Evolutionary conservation across 2,113 vertebrate genomes (phyloP), one percentile per base, ranked within the genome.

Genomic region (Stomatorhinus ivindoensis): DNA sequence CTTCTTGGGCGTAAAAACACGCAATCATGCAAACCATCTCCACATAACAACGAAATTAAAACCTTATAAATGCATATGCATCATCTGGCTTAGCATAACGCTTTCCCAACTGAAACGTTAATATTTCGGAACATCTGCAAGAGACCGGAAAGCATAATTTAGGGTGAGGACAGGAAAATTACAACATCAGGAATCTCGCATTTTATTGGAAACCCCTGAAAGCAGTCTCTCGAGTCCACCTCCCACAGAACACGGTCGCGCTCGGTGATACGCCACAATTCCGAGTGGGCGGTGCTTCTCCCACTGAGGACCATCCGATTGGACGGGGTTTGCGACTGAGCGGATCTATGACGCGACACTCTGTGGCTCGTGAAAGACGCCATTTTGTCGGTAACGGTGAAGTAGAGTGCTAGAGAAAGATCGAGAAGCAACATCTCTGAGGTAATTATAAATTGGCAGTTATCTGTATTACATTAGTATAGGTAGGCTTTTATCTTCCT

Each of bases 341-440:
- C 88, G 89, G 84, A 87, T 89, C 61, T 51, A 90, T 92, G 92
- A 90, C 93, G 92, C 93, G 92, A 92, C 89, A 53, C 89, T 89
- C 82, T 91, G 89, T 88, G 89, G 87, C 85, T 89, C 89, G 91
- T 91, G 90, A 93, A 92, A 90, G 92, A 92, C 94, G 93, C 94
- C 94, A 94, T 94, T 95, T 95, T 94, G 90, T 93, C 92, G 92
- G 92, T 89, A 93, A 93, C 91, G 92, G 92, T 91, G 90, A 90
- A 61, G 89, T 39, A 90, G 90, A 94, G 89, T 90, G 90, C 88
- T 10, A 88, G 89, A 89, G 94, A 92, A 92, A 91, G 61, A 89
- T 61, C 85, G 90, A 92, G 92, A 92, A 92, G 89, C 91, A 89
- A 93, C 92, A 76, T 89, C 93, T 31, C 42, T 55, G 92, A 94